Conservation (phyloP, 2,888 invertebrate genomes). For the Tachina fera region DNA sequence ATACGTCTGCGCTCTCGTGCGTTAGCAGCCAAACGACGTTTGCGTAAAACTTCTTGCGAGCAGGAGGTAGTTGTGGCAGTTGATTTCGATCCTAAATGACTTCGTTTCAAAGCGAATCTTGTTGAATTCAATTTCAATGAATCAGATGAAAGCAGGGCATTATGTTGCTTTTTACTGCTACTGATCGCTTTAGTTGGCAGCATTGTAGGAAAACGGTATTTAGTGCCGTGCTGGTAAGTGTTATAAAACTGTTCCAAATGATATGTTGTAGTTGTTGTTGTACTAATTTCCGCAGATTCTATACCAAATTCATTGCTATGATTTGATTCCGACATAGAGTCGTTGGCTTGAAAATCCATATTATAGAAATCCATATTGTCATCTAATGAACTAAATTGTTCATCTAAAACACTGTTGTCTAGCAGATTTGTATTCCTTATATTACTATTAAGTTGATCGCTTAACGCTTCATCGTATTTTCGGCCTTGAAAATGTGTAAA, state of each 20-base stretch:
- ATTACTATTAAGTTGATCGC: constrained; percentile 1
- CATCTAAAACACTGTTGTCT: constrained; percentile 33
- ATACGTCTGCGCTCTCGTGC: constrained; percentile 89
- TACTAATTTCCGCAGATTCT: constrained; percentile 32
- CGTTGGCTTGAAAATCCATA: constrained; percentile 50
- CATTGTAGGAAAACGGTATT: constrained; percentile 44
- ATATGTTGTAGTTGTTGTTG: constrained; percentile 52
- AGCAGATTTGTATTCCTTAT: constrained; percentile 1
- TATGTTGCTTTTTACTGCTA: constrained; percentile 54
- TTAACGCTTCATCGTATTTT: constrained; percentile 2
- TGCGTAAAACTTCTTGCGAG: constrained; percentile 77
- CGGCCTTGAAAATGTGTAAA: constrained; percentile 29
- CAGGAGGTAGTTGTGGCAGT: constrained; percentile 23
- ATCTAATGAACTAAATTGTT: constrained; percentile 10
- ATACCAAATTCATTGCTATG: constrained; percentile 58
- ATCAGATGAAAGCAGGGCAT: constrained; percentile 47
- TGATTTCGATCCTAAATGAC: constrained; percentile 65
- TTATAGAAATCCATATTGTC: constrained; percentile 56
- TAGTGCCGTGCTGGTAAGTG: constrained; percentile 55
- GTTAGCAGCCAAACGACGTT: constrained; percentile 88
- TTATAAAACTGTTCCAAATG: constrained; percentile 68
- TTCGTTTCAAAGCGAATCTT: constrained; percentile 73
- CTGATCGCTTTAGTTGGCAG: neutral
- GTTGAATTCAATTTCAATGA: constrained; percentile 73
- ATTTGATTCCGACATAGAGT: constrained; percentile 68